Base-by-base conservation (phyloP, 2,888 invertebrate genomes). In the Harpagoxenus sublaevis region DNA sequence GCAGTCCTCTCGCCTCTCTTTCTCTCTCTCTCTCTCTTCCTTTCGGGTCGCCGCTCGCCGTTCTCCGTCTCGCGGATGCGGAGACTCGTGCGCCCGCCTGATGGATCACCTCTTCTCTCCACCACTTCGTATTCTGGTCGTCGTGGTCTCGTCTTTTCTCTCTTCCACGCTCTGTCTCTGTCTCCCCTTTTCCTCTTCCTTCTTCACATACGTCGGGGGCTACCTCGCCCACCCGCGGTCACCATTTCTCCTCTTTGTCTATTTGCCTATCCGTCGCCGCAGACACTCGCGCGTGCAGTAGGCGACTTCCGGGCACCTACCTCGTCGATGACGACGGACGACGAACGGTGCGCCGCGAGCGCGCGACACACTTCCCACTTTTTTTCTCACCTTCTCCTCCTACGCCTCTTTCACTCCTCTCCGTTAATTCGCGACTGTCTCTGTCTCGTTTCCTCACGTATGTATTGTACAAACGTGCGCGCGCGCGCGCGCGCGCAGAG, bases 41-140 rank as follows among this genome's bases (percentile, higher is more conserved):
- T 65, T 39, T 35, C 63, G 35, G 8, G 15, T 9, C 12, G 23
- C 35, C 35, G 35, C 35, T 35, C 35, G 6, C 35, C 35, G 35
- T 39, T 66, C 48, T 35, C 48, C 73, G 82, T 81, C 51, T 45
- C 77, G 31, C 83, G 79, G 45, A 55, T 77, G 84, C 89, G 57
- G 45, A 28, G 35, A 42, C 86, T 86, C 87, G 65, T 84, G 86
- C 88, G 74, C 84, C 71, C 78, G 70, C 51, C 35, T 71, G 79
- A 79, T 48, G 45, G 62, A 39, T 63, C 85, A 53, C 75, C 85
- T 84, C 84, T n/a, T 77, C 81, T 60, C 35, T 65, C 73, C 71
- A 73, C 86, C 55, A 10, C 57, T 57, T 18, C 15, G 66, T 48
- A 42, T 39, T 57, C 60, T 12, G 51, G 15, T 48, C 45, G 15